Base-by-base conservation (phyloP, 2,797 vertebrate species). In the Nyctibius grandis region DNA sequence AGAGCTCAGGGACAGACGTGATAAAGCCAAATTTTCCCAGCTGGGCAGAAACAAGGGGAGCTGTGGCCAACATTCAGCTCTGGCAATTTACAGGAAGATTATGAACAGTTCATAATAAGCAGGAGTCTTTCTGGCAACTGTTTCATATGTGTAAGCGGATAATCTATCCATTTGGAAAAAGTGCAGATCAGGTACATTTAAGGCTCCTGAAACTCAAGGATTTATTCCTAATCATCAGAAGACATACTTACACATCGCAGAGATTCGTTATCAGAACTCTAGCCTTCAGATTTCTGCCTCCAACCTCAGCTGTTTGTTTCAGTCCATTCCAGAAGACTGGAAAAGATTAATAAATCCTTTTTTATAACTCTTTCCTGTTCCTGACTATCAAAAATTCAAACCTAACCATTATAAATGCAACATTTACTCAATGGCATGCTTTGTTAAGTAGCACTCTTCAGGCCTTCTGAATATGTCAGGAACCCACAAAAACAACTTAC, bases 291-390 rank as follows among this genome's bases (percentile, higher is more conserved):
- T 96, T 94, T 88, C 89, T 91, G 78, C 90, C 88, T 94, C 85
- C 85, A 88, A 48, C 84, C 77, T 94, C 90, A 92, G 91, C 85
- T 92, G 70, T 89, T 97, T 91, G 20, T 96, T 97, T 88, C 92
- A 89, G 85, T 84, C 40, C 84, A n/a, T n/a, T 91, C 84, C 76
- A 17, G 83, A 94, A 94, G 83, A 87, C 47, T 88, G 85, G 91
- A 67, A 91, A 96, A 96, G 86, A 94, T 95, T 13, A 96, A 95
- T 89, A 96, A 96, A 96, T 91, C 89, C 91, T 54, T 67, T 85
- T 53, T 95, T 72, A 45, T 73, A 89, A 89, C 60, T 93, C 80
- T 54, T 95, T 80, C 67, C 88, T 9, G 23, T 87, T 92, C 68
- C 68, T 40, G 60, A 68, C 64, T 94, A 83, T 81, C 61, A 91